A percentile compares a stretch with the other conserved stretches of the same genome.
Conservation (phyloP, 2,113 vertebrate species). For the Dasyurus viverrinus region DNA sequence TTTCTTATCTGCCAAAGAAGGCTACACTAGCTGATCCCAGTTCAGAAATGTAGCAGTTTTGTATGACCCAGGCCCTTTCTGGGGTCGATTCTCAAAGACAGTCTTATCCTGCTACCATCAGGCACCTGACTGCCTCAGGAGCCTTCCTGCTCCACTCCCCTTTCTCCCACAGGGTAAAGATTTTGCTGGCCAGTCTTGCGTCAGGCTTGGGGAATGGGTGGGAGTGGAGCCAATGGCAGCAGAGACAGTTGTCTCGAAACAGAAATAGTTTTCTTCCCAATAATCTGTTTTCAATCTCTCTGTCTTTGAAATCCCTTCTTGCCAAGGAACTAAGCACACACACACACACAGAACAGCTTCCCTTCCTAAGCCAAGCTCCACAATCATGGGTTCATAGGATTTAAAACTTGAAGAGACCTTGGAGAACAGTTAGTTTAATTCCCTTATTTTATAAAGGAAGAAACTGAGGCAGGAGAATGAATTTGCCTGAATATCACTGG, state of each 20-base stretch:
- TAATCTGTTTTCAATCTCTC: conserved; percentile 82
- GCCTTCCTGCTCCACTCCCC: conserved; percentile 32
- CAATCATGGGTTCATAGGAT: background rate
- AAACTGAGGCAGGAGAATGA: background rate
- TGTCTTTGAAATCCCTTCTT: conserved; percentile 31
- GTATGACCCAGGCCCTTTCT: background rate
- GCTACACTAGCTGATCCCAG: background rate
- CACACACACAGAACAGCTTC: background rate
- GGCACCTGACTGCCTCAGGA: background rate
- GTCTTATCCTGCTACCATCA: background rate
- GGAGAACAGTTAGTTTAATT: background rate
- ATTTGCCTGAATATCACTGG: background rate
- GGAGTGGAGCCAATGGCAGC: conserved; percentile 55
- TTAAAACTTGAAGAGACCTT: background rate
- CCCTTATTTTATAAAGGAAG: background rate
- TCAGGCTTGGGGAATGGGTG: conserved; percentile 74
- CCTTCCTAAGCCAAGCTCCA: background rate
- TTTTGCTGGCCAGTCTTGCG: conserved; percentile 62
- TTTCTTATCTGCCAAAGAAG: conserved; percentile 12
- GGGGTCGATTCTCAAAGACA: background rate
- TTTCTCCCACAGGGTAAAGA: conserved; percentile 37
- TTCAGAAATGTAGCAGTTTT: background rate
- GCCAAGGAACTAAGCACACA: conserved; percentile 66
- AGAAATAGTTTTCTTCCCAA: conserved; percentile 72
- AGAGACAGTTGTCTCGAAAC: conserved; percentile 69